These are phyloP conservation scores for Agriotes lineatus DNA, from an alignment of 2,888 invertebrate genomes.

Conservation along the genomic window DNA sequence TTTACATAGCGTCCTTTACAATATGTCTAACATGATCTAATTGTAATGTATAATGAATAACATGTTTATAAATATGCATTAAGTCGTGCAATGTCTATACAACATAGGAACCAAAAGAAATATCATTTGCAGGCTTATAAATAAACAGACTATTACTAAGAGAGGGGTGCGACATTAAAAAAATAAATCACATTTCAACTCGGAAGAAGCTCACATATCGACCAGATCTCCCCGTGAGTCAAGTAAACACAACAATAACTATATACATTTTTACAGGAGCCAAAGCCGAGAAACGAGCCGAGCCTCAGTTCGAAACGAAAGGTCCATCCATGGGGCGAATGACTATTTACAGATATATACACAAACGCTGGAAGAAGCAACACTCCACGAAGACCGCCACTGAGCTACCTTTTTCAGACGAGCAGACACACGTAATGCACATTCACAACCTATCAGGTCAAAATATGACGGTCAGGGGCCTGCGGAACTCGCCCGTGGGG, in stretches of 20 bases:
- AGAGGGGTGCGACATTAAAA: slow-evolving; percentile 6
- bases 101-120: slow-evolving; percentile 43
- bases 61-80: slow-evolving; percentile 44
- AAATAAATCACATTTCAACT: slow-evolving; percentile 28
- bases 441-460: slow-evolving; percentile 76
- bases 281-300: background rate
- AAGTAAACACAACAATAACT: slow-evolving; percentile 38
- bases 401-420: slow-evolving; percentile 27
- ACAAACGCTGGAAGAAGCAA: slow-evolving; percentile 3
- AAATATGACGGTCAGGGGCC: slow-evolving; percentile 84
- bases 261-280: slow-evolving; percentile 40
- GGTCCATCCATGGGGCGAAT: slow-evolving; percentile 14
- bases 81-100: slow-evolving; percentile 33
- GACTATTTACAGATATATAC: slow-evolving; percentile 35
- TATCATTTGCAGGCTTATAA: slow-evolving; percentile 32
- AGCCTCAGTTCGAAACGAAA: slow-evolving; percentile 2
- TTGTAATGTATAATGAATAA: slow-evolving; percentile 44
- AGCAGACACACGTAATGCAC: slow-evolving; percentile 49
- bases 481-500: slow-evolving; percentile 76
- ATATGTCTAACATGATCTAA: slow-evolving; percentile 44
- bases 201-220: slow-evolving; percentile 8
- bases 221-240: slow-evolving; percentile 1
- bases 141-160: slow-evolving; percentile 31
- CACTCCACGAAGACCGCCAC: background rate
- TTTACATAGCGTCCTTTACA: slow-evolving; percentile 63